Evolutionary conservation across 2,888 invertebrate species (phyloP), one percentile per base, ranked within the genome.

Genomic region (Mythimna vitellina): DNA sequence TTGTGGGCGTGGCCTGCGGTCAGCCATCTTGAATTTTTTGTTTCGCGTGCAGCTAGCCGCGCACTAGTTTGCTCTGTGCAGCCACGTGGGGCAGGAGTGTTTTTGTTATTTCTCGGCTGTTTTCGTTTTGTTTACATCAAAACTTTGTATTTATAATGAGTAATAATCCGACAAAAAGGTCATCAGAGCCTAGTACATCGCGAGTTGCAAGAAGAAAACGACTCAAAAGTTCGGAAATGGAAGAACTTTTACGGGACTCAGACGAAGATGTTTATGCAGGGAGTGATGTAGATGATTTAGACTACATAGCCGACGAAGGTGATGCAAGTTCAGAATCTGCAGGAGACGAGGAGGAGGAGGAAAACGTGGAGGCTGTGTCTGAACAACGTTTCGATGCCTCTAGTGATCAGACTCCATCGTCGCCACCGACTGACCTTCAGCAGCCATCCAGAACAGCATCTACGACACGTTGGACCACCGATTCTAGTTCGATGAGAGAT

Each of bases 381-480:
- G 72, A 62, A 67, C 61, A 63, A 32, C 63, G 49, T 56, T 25
- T 63, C 63, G 57, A n/a, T 57, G 58, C 71, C 42, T 53, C 64
- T 25, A 60, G 70, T 65, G 62, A 60, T 56, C 70, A 35, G 54
- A 65, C 42, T 56, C 65, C 65, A 65, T 53, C 32, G 64, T 64
- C 53, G 68, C 46, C 20, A 53, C 68, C 68, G 61, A 68, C 68
- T 61, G 53, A 20, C 53, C 68, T 35, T 68, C 68, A 68, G 68
- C 64, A 58, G 57, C 66, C 67, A 61, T 64, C 51, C 56, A 51
- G 66, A 58, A 38, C 66, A 65, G 72, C 65, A 58, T 70, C 72
- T 22, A 72, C 75, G 58, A 66, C 70, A 72, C 56, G 46, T 61
- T 79, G 76, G 76, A 74, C 71, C 56, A 77, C 73, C 42, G 49